phyloP scores from a whole-genome alignment of 2,113 vertebrate species.

The Apodemus sylvaticus region DNA sequence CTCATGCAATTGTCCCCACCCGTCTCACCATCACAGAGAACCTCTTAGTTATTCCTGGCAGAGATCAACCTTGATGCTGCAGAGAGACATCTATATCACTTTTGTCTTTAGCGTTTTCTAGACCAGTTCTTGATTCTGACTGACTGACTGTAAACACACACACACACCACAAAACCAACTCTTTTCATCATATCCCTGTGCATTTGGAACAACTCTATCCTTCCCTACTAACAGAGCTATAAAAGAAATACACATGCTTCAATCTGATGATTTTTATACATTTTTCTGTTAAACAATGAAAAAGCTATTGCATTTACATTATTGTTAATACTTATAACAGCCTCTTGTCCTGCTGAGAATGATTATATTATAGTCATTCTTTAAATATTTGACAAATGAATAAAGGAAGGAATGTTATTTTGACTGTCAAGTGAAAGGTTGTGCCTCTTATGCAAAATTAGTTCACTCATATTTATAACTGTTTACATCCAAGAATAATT shows the following conservation, averaged over 20 bases:
- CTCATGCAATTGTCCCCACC: constrained; percentile 5
- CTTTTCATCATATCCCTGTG: not conserved
- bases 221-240: not conserved
- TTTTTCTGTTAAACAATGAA: constrained; percentile 21
- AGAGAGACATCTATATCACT: not conserved
- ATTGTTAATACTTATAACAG: not conserved
- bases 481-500: not conserved
- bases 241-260: not conserved
- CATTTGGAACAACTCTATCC: not conserved
- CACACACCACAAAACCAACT: not conserved
- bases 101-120: not conserved
- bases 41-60: not conserved
- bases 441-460: constrained; percentile 12
- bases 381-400: constrained; percentile 40
- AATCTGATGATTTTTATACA: not conserved
- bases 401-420: constrained; percentile 40
- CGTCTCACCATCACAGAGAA: constrained; percentile 38
- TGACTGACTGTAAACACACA: not conserved
- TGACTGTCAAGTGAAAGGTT: constrained; percentile 13
- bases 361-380: not conserved
- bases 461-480: not conserved
- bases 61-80: not conserved
- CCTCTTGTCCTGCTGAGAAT: not conserved
- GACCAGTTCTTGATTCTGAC: constrained; percentile 5
- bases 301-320: not conserved